Conservation (phyloP, 2,888 invertebrate species). For the Xanthia icteritia region DNA sequence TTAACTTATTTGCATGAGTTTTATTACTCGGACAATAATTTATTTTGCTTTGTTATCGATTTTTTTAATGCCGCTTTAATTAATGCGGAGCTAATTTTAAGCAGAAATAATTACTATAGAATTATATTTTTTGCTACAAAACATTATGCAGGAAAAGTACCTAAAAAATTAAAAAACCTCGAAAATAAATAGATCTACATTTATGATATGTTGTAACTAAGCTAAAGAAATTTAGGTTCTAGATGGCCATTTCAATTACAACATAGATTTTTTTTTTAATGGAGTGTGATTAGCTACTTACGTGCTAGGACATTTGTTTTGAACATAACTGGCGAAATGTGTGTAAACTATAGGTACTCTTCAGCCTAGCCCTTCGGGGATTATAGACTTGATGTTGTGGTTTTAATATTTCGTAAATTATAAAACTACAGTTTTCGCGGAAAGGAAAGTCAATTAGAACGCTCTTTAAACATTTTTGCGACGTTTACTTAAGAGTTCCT, state of each 20-base stretch:
- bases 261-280: no score
- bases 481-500: slow-evolving; percentile 33
- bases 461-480: slow-evolving; percentile 17
- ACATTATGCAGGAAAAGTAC: not conserved
- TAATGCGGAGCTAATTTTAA: not conserved
- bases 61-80: not conserved
- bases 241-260: not conserved
- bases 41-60: slow-evolving; percentile 14
- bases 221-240: not conserved
- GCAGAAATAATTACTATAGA: not conserved
- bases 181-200: no score
- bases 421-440: slow-evolving; percentile 6
- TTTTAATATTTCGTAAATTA: slow-evolving; percentile 2
- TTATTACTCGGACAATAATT: slow-evolving; percentile 41
- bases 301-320: not conserved
- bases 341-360: not conserved
- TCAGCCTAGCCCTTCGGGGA: not conserved
- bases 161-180: not conserved
- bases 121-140: not conserved
- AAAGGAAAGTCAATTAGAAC: slow-evolving; percentile 44
- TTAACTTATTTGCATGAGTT: slow-evolving; percentile 75
- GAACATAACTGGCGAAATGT: not conserved
- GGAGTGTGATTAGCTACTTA: no score
- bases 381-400: not conserved
- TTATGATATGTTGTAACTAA: not conserved